Conservation (phyloP, 2,797 vertebrate species). For the Acanthiza pusilla region DNA sequence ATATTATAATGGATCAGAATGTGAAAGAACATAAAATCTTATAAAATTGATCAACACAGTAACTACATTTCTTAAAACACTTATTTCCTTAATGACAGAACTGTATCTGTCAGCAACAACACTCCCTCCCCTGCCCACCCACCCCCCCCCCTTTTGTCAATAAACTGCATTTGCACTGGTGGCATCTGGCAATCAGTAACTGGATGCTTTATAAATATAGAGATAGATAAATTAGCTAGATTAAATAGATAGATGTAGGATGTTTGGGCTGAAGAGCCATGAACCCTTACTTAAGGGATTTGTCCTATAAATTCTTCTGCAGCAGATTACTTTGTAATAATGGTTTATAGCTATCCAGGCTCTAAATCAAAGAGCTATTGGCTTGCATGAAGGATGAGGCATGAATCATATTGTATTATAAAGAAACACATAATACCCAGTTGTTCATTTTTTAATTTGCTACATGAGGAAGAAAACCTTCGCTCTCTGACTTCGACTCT, state of each 20-base stretch:
- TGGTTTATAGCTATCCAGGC: constrained; percentile 27
- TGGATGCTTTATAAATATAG: neutral
- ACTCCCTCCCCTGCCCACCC: neutral
- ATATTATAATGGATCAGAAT: neutral
- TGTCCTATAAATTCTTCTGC: constrained; percentile 45
- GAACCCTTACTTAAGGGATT: constrained; percentile 54
- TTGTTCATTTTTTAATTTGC: constrained; percentile 12
- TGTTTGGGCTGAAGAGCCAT: neutral
- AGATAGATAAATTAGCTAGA: constrained; percentile 30
- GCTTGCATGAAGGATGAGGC: neutral
- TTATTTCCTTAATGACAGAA: neutral
- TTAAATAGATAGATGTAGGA: constrained; percentile 40
- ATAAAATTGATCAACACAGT: neutral
- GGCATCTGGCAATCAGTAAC: neutral
- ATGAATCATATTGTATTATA: neutral
- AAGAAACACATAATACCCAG: neutral
- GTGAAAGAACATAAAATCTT: neutral
- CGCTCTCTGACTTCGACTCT: neutral
- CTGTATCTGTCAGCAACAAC: neutral
- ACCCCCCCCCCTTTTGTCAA: neutral
- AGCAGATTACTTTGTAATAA: constrained; percentile 27
- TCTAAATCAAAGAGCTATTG: constrained; percentile 24
- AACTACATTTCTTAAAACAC: neutral
- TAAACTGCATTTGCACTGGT: neutral
- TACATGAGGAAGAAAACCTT: neutral